phyloP scores from a whole-genome alignment of 2,113 vertebrate genomes.

The Heteronetta atricapilla region DNA sequence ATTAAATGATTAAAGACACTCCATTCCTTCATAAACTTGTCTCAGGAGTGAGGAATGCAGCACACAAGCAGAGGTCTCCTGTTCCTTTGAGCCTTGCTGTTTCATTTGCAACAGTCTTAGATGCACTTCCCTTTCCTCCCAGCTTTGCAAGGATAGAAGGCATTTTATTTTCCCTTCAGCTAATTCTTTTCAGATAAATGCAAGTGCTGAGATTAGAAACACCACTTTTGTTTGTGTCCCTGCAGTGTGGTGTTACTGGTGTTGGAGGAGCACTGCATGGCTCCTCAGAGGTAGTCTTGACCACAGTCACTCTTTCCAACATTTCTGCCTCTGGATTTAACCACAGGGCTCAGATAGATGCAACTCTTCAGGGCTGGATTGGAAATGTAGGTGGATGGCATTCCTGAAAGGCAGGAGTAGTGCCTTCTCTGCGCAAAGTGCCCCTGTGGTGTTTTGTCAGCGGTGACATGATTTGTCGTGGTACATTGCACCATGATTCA shows the following conservation, averaged over 20 bases:
- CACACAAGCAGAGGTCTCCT: constrained; percentile 6
- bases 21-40: constrained; percentile 85
- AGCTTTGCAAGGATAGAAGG: constrained; percentile 5
- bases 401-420: neutral
- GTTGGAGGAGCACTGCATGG: neutral
- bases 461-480: neutral
- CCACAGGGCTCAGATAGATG: neutral
- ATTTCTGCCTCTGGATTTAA: neutral
- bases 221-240: neutral
- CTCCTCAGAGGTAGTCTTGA: neutral
- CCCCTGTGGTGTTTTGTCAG: neutral
- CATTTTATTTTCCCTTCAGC: constrained; percentile 22
- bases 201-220: constrained; percentile 1
- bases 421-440: neutral
- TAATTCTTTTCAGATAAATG: constrained; percentile 43
- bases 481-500: neutral
- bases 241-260: neutral
- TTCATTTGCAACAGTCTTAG: constrained; percentile 45
- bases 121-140: neutral
- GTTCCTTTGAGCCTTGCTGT: constrained; percentile 38
- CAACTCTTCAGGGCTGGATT: neutral
- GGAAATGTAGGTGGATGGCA: neutral
- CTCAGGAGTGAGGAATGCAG: constrained; percentile 69
- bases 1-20: constrained; percentile 91
- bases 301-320: neutral